A percentile compares a stretch with the other conserved stretches of the same genome.
phyloP scores from a whole-genome alignment of 2,888 invertebrate species.

The Drosophila cognata region DNA sequence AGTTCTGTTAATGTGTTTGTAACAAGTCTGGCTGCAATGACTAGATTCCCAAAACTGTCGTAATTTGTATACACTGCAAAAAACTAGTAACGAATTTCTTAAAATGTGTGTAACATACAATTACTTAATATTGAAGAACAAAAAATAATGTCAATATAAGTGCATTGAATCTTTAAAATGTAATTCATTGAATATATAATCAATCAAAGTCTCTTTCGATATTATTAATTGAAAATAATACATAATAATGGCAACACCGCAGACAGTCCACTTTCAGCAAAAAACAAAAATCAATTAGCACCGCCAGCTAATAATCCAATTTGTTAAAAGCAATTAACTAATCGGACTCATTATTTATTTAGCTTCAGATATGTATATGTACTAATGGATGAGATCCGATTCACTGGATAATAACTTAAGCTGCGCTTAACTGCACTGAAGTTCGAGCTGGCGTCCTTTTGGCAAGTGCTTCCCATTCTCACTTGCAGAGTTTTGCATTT shows the following conservation, averaged over 20 bases:
- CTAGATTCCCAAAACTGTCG: background rate
- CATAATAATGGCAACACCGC: background rate
- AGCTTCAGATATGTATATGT: background rate
- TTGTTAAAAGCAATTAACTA: slow-evolving; percentile 43
- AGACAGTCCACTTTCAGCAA: background rate
- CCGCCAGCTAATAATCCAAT: background rate
- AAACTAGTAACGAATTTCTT: background rate
- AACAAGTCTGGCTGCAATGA: slow-evolving; percentile 28
- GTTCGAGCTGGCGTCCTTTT: background rate
- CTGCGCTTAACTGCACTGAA: background rate
- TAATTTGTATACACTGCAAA: background rate
- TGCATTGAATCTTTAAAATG: background rate
- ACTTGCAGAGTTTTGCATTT: slow-evolving; percentile 19
- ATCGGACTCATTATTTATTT: slow-evolving; percentile 24
- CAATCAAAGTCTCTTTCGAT: background rate
- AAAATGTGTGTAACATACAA: no score
- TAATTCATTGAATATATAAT: background rate
- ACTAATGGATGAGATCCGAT: background rate
- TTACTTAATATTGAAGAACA: background rate
- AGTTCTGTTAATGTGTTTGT: slow-evolving; percentile 27
- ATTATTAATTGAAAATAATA: background rate
- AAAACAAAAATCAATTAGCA: background rate
- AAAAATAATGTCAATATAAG: no score
- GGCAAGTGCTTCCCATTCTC: background rate
- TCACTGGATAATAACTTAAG: slow-evolving; percentile 10